Base-by-base conservation (phyloP, 2,888 invertebrate genomes). In the Lasiommata megera region DNA sequence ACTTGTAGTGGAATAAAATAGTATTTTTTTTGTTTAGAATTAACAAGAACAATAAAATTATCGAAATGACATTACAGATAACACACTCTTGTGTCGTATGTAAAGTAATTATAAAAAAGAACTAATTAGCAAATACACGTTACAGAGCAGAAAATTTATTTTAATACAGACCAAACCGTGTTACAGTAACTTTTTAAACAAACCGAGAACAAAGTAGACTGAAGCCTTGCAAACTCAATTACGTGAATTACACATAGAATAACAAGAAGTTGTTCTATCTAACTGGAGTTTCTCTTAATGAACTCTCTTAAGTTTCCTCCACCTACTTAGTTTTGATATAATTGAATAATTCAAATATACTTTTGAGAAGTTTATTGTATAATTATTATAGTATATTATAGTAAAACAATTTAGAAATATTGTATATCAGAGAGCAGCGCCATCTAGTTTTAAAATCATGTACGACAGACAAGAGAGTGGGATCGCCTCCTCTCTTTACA, bases 161-260 rank as follows among this genome's bases (percentile, higher is more conserved):
- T 18, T 18, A 28, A 12, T 14, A 29, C 11, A 29, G 29, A 14
- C 6, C 9, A 46, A 28, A 46, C 31, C 1, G 1, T 46, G 43
- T 43, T 43, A 43, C 43, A 16, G 18, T 40, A 58, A 34, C 40
- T 53, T 34, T 18, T 29, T n/a, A n/a, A 44, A 46, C 40, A 14
- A 47, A 57, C 23, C 18, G 38, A 40, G 31, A 47, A 46, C 17
- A 52, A 57, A 28, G 18, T 40, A 40, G 18, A 31, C 18, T n/a
- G 9, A 11, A 23, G 36, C 37, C 46, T 16, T 28, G 38, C 28
- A 3, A 54, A 54, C 28, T 46, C n/a, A 46, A 46, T 37, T 46
- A 54, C n/a, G 34, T 46, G 12, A 46, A 37, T 46, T 37, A 23
- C 6, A 28, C 34, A 28, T n/a, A 7, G 46, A 16, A 16, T 16